These are phyloP conservation scores for Idaea aversata DNA, from an alignment of 2,888 invertebrate genomes.

Conservation along the genomic window DNA sequence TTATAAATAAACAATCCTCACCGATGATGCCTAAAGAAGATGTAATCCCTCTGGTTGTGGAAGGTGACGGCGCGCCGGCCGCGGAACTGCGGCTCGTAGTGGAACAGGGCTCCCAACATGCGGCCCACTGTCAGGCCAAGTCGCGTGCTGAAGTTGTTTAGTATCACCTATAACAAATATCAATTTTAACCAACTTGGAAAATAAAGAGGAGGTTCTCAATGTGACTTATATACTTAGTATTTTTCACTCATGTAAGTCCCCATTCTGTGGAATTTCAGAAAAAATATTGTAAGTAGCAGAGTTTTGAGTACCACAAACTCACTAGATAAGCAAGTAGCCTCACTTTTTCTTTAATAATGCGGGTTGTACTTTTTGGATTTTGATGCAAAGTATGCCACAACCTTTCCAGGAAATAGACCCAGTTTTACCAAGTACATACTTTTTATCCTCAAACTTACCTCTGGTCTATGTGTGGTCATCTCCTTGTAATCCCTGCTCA, in stretches of 20 bases:
- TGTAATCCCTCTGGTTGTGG: slow-evolving; percentile 99
- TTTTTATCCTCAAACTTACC: slow-evolving; percentile 45
- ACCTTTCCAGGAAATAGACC: too few species aligned
- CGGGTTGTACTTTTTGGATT: neutral
- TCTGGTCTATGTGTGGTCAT: slow-evolving; percentile 95
- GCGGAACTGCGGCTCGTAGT: slow-evolving; percentile 96
- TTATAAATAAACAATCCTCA: too few species aligned
- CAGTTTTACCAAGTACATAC: neutral
- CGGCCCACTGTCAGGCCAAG: slow-evolving; percentile 94
- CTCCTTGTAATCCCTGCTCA: slow-evolving; percentile 88
- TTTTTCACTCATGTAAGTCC: too few species aligned
- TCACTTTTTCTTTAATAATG: too few species aligned
- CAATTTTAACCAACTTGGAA: neutral
- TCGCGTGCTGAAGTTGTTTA: slow-evolving; percentile 97
- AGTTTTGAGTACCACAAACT: too few species aligned
- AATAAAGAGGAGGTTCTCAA: neutral
- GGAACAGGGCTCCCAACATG: slow-evolving; percentile 96
- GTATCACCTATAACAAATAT: slow-evolving; percentile 81
- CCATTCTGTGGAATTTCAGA: neutral
- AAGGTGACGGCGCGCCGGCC: slow-evolving; percentile 97
- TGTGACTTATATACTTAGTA: too few species aligned
- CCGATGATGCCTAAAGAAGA: slow-evolving; percentile 99
- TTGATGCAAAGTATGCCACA: too few species aligned
- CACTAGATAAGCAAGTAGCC: too few species aligned
- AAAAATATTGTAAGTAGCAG: neutral